Conservation (phyloP, 2,797 vertebrate genomes). For the Myotis daubentonii region DNA sequence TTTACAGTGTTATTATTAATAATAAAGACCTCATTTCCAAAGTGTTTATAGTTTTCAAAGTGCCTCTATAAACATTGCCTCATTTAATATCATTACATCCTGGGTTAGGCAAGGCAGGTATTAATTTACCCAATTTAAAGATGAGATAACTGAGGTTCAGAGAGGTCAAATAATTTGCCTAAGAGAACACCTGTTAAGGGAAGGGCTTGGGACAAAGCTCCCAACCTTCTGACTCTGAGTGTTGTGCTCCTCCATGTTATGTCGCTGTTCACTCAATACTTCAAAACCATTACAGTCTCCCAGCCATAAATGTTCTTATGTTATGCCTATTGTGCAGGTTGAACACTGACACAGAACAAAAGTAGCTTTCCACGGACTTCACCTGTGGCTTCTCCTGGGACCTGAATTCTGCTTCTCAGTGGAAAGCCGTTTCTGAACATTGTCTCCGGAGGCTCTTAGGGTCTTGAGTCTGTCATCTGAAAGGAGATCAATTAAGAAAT, state of each 20-base stretch:
- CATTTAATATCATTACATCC: conserved; percentile 24
- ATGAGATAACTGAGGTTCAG: conserved; percentile 38
- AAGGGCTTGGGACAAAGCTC: background rate
- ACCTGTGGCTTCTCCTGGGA: too few relatives aligned
- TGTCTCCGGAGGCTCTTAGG: background rate
- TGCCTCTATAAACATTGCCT: conserved; percentile 44
- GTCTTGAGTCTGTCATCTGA: background rate
- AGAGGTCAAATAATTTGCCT: conserved; percentile 26
- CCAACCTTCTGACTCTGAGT: background rate
- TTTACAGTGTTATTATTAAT: conserved; percentile 30
- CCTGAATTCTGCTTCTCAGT: background rate
- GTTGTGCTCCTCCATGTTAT: background rate
- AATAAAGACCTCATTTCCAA: conserved; percentile 31
- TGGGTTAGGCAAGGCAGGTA: conserved; percentile 3
- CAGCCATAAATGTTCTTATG: background rate
- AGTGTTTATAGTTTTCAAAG: conserved; percentile 41
- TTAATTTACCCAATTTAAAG: conserved; percentile 49
- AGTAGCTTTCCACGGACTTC: background rate
- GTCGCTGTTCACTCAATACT: background rate
- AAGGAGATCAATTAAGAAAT: background rate
- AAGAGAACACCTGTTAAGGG: background rate
- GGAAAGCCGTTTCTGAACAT: background rate
- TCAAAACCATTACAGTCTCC: background rate
- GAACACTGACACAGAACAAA: background rate
- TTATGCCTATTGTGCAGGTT: background rate